phyloP scores from a whole-genome alignment of 2,113 vertebrate species.

The Antechinus stuartii region DNA sequence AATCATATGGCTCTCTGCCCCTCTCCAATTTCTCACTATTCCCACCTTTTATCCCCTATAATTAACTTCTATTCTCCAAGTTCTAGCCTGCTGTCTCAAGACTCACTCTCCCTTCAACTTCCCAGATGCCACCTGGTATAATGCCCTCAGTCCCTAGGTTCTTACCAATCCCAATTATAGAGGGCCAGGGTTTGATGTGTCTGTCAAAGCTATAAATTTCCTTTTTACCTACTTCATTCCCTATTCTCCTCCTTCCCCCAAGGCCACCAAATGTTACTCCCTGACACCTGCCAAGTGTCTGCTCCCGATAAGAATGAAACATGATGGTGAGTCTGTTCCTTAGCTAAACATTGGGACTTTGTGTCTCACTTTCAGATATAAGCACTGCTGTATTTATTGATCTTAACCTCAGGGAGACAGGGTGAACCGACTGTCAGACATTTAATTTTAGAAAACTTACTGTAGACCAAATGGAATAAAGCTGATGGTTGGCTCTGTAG shows the following conservation, averaged over 20 bases:
- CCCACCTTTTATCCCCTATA: background rate
- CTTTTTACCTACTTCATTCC: background rate
- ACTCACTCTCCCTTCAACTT: background rate
- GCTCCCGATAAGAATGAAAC: background rate
- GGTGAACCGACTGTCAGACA: slow-evolving; percentile 42
- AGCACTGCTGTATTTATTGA: background rate
- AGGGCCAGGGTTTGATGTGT: background rate
- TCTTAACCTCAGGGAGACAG: slow-evolving; percentile 28
- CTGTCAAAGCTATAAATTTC: background rate
- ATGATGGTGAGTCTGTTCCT: background rate
- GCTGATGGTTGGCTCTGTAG: slow-evolving; percentile 49
- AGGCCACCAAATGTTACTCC: background rate
- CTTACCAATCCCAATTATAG: background rate
- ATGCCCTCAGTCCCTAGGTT: background rate
- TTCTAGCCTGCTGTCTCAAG: background rate
- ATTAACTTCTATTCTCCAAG: background rate
- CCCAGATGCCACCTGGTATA: background rate
- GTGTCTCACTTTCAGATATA: slow-evolving; percentile 39
- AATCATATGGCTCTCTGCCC: background rate
- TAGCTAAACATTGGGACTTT: slow-evolving; percentile 16
- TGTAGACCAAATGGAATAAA: slow-evolving; percentile 42
- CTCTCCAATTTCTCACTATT: background rate
- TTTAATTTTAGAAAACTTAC: slow-evolving; percentile 48
- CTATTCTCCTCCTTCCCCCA: background rate
- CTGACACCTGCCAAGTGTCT: background rate